Percentiles rank a stretch among this genome's conserved stretches.
Conservation (phyloP, 1,140 invertebrate genomes). For the Anastatus disparis region DNA sequence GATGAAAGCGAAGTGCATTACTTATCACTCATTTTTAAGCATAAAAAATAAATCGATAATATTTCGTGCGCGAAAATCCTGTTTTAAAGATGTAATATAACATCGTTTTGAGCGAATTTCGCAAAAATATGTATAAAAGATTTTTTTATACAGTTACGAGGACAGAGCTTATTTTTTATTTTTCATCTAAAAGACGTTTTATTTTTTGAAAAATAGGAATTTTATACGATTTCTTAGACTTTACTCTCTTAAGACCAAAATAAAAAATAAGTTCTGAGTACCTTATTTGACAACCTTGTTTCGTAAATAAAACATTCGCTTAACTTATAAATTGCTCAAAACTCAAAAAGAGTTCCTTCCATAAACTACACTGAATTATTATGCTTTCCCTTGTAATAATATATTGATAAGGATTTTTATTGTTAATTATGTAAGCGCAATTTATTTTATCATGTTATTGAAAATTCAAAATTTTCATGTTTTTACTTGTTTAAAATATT, state of each 20-base stretch:
- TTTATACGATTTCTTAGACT: not conserved
- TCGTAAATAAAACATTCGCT: not conserved
- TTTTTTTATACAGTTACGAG: not conserved
- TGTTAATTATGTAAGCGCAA: too few relatives aligned
- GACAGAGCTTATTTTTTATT: not conserved
- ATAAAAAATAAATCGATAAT: constrained; percentile 6
- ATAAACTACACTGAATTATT: too few relatives aligned
- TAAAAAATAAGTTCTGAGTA: not conserved
- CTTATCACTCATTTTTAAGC: constrained; percentile 2
- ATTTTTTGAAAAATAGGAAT: not conserved
- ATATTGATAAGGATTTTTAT: too few relatives aligned
- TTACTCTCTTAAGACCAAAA: not conserved
- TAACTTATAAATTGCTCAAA: constrained; percentile 17
- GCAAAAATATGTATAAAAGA: not conserved
- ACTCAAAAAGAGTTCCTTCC: too few relatives aligned
- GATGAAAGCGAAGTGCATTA: constrained; percentile 24
- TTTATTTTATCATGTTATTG: too few relatives aligned
- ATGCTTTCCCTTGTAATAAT: too few relatives aligned
- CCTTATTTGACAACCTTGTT: not conserved
- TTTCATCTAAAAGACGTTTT: not conserved
- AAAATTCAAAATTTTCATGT: too few relatives aligned
- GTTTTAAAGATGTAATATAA: not conserved
- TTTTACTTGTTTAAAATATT: too few relatives aligned
- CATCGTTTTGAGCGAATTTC: not conserved
- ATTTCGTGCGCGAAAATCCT: not conserved